Base-by-base conservation (phyloP, 2,113 vertebrate genomes). In the Paratilapia polleni region DNA sequence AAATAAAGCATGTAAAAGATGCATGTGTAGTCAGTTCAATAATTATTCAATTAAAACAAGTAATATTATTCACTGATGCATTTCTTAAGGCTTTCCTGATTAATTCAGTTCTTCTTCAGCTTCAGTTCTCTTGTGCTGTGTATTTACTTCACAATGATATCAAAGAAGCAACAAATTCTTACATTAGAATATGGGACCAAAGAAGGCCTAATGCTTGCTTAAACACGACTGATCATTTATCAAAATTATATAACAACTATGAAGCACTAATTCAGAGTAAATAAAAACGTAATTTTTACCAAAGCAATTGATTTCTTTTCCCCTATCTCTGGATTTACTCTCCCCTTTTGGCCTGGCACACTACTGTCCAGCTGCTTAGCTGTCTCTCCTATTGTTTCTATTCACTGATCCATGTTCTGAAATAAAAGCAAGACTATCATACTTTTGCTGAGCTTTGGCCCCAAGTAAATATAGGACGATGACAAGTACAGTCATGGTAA, bases 341-440 rank as follows among this genome's bases (percentile, higher is more conserved):
- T 31, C 11, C 61, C 12, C 19, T 54, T 52, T 52, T 52, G 24
- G 0, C 17, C 43, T 73, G 43, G 26, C 43, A 31, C 66, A 52
- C 15, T 49, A 41, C 43, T 19, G 28, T 43, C 3, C 52, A 79
- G 58, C 58, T 78, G 34, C n/a, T 73, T 22, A 20, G 26, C 64
- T 70, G 56, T 81, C 64, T 70, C 47, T 81, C 15, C 49, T 28
- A 26, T 31, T 56, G 82, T 36, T 31, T 3, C 60, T 38, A 60
- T 86, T 85, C 26, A 78, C 78, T 74, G 41, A 78, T 82, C 86
- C 5, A 4, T 77, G 6, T 8, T 77, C 47, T 24, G 82, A 22
- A 43, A 43, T 77, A 52, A 24, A 56, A 75, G 1, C 31, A 56
- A 63, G 22, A 56, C 31, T 36, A 36, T 43, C 34, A 57, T 57